Conservation (phyloP, 1,140 invertebrate species). For the Drosophila sproati region DNA sequence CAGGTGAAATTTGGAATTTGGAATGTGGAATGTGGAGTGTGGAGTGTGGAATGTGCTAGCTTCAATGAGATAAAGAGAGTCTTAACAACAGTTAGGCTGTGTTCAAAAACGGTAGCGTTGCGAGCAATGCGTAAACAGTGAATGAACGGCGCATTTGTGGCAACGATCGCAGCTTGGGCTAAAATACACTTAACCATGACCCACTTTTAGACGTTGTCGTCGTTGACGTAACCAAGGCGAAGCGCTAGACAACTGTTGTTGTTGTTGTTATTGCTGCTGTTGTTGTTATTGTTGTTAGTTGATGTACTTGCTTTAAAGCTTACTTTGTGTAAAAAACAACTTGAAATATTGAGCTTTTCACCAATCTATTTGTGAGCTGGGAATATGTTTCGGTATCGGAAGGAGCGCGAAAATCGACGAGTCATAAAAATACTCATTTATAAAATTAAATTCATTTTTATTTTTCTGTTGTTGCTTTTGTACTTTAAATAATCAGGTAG, state of each 20-base stretch:
- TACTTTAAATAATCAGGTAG: conserved; percentile 17
- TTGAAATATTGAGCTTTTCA: conserved; percentile 23
- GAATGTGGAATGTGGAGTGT: neutral
- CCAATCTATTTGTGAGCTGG: conserved; percentile 9
- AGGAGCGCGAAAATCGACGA: neutral
- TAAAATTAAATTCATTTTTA: conserved; percentile 5
- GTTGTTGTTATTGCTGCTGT: conserved; percentile 28
- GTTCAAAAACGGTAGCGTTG: conserved; percentile 37
- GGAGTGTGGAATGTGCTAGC: neutral
- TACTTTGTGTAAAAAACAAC: conserved; percentile 15
- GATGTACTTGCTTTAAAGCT: conserved; percentile 30
- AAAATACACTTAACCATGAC: conserved; percentile 82
- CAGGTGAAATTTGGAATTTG: too few relatives aligned
- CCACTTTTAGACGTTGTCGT: conserved; percentile 52
- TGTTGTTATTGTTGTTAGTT: conserved; percentile 3
- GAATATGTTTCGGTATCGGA: conserved; percentile 10
- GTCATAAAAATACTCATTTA: neutral
- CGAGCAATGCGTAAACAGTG: conserved; percentile 42
- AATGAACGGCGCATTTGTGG: conserved; percentile 50
- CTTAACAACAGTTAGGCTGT: conserved; percentile 15
- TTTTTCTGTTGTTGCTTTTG: conserved; percentile 22
- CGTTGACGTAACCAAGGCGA: conserved; percentile 51
- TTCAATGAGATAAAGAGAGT: neutral
- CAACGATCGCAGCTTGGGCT: conserved; percentile 38
- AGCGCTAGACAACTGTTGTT: conserved; percentile 51